A percentile compares a stretch with the other conserved stretches of the same genome.
phyloP scores from a whole-genome alignment of 2,113 vertebrate species.

The Sylvietta virens region DNA sequence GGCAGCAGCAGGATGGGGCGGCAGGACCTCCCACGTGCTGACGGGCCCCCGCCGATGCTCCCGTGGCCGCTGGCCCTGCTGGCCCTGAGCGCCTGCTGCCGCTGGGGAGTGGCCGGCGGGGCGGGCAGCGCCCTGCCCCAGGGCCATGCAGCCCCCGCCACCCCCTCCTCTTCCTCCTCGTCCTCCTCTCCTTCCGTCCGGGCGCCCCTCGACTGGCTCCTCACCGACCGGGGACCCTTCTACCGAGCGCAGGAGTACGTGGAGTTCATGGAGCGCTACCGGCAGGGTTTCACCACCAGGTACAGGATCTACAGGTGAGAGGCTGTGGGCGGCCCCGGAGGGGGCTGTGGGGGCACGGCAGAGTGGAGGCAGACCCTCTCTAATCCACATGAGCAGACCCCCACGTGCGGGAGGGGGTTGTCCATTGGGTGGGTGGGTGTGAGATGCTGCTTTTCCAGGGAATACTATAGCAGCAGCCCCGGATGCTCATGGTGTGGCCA shows the following conservation, averaged over 20 bases:
- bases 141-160: neutral
- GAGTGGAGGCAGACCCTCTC: rapidly evolving
- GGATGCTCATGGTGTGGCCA: neutral
- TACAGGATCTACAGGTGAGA: conserved; percentile 98
- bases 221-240: conserved; percentile 94
- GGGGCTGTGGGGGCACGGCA: rapidly evolving
- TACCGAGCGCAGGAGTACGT: conserved; percentile 91
- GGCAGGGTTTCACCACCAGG: conserved; percentile 95
- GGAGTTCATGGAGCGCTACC: conserved; percentile 92
- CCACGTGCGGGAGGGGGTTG: rapidly evolving
- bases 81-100: conserved; percentile 73
- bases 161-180: conserved; percentile 55
- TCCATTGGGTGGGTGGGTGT: rapidly evolving
- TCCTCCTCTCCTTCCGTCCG: conserved; percentile 41
- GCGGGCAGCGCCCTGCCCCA: conserved; percentile 29
- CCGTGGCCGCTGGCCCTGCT: conserved; percentile 71
- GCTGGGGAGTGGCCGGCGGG: conserved; percentile 58
- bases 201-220: conserved; percentile 91
- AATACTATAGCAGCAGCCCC: neutral
- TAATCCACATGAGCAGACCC: rapidly evolving
- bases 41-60: conserved; percentile 75
- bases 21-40: conserved; percentile 75
- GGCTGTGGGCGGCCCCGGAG: rapidly evolving
- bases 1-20: conserved; percentile 82
- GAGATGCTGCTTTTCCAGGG: neutral